These are phyloP conservation scores for Eutrigla gurnardus DNA, from an alignment of 2,797 vertebrate genomes.

Conservation along the genomic window DNA sequence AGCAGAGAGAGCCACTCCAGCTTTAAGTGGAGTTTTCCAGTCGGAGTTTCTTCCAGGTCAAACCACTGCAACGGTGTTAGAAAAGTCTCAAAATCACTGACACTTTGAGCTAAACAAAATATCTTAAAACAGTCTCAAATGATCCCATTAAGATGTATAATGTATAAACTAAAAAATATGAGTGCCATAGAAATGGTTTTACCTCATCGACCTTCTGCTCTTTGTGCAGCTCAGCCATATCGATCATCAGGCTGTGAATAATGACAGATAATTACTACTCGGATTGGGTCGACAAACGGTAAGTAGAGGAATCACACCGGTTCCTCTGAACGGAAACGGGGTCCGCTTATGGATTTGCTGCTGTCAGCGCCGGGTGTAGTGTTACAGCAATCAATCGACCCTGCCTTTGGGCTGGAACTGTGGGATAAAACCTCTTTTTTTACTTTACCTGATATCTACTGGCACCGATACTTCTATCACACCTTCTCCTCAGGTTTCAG, in stretches of 20 bases:
- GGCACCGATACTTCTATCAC: not conserved
- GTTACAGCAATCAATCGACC: slow-evolving; percentile 51
- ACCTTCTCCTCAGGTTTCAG: not conserved
- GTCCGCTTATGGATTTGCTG: slow-evolving; percentile 47
- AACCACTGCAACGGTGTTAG: slow-evolving; percentile 90
- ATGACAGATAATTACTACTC: slow-evolving; percentile 50
- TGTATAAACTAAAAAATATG: not conserved
- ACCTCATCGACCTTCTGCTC: slow-evolving; percentile 97
- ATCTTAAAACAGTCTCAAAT: not conserved
- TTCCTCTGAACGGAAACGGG: slow-evolving; percentile 36
- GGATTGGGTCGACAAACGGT: slow-evolving; percentile 21
- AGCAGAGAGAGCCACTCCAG: slow-evolving; percentile 95
- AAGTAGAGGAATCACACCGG: slow-evolving; percentile 32
- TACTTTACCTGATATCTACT: slow-evolving; percentile 11
- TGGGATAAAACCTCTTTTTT: slow-evolving; percentile 11
- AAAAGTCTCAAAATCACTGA: not conserved
- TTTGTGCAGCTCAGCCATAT: slow-evolving; percentile 93
- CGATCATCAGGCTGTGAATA: slow-evolving; percentile 92
- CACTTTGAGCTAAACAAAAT: no score
- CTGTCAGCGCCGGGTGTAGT: slow-evolving; percentile 24
- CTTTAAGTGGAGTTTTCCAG: slow-evolving; percentile 95
- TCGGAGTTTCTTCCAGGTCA: slow-evolving; percentile 91
- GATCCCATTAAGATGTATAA: not conserved
- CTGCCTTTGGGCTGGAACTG: slow-evolving; percentile 33
- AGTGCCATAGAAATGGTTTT: slow-evolving; percentile 42